Base-by-base conservation (phyloP, 2,888 invertebrate species). In the Clistopyga incitator region DNA sequence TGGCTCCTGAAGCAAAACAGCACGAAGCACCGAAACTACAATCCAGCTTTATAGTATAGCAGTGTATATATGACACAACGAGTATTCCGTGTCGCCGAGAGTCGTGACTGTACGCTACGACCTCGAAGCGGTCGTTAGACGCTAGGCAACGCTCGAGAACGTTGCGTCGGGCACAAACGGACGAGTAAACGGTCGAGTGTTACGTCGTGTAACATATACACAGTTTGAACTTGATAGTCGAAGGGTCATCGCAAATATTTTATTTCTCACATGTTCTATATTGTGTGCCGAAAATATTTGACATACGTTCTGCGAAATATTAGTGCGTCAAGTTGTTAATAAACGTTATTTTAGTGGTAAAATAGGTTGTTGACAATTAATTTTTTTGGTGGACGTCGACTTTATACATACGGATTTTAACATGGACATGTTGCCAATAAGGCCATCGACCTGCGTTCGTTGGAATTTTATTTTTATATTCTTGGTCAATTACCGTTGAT, bases 81-180 rank as follows among this genome's bases (percentile, higher is more conserved):
- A 78, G 54, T 50, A 77, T 59, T 68, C 34, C 67, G 34, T 61
- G 61, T 76, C 34, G 76, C 81, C 81, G 81, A 81, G 76, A 81
- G 81, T 70, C 56, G 59, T 71, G 70, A 70, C 76, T 75, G 59
- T 65, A 67, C n/a, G 15, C 10, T 45, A 68, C 61, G 71, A 70
- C 81, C 81, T 76, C 81, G 75, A 54, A 54, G 15, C 81, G 23
- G 75, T 65, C 81, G 61, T 81, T 81, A 81, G 64, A 76, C 29
- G 54, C 42, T 42, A 42, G 65, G 23, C 70, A 76, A 71, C 45
- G 45, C 52, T 45, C 68, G 64, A 38, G 42, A 65, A 50, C 23
- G 42, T 20, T 67, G 15, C 3, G 42, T 45, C 65, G 45, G 10
- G 45, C 15, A 29, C 54, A 56, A 34, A 56, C 56, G 34, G 20